These are phyloP conservation scores for Calyptommatus sinebrachiatus DNA, from an alignment of 2,113 vertebrate genomes.

Conservation along the genomic window DNA sequence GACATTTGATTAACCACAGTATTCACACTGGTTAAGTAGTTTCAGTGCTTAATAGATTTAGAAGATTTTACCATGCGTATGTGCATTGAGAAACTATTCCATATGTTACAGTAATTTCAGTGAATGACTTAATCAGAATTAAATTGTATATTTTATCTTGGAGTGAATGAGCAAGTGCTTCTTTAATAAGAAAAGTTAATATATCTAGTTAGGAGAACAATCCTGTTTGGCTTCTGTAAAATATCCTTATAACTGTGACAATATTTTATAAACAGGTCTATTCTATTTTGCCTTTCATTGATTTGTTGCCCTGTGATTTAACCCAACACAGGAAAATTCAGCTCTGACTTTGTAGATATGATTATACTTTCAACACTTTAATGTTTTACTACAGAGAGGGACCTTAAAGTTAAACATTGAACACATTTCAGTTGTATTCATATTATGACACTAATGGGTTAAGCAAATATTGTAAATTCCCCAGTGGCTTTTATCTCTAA, in stretches of 20 bases:
- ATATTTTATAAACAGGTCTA: neutral
- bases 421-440: neutral
- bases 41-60: neutral
- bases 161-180: neutral
- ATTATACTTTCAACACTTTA: neutral
- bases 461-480: conserved; percentile 16
- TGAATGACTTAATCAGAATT: too few species aligned
- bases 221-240: neutral
- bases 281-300: neutral
- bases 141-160: too few species aligned
- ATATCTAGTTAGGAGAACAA: neutral
- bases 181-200: too few species aligned
- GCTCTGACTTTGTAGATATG: neutral
- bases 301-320: neutral
- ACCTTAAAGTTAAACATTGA: neutral
- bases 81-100: neutral
- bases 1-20: too few species aligned
- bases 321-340: neutral
- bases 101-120: neutral
- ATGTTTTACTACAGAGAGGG: neutral
- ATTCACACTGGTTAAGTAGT: too few species aligned
- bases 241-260: neutral
- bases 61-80: neutral
- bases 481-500: conserved; percentile 4
- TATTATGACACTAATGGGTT: neutral